Percentiles rank a stretch among this genome's conserved stretches.
Conservation (phyloP, 1,140 invertebrate species). For the Sesamia nonagrioides region DNA sequence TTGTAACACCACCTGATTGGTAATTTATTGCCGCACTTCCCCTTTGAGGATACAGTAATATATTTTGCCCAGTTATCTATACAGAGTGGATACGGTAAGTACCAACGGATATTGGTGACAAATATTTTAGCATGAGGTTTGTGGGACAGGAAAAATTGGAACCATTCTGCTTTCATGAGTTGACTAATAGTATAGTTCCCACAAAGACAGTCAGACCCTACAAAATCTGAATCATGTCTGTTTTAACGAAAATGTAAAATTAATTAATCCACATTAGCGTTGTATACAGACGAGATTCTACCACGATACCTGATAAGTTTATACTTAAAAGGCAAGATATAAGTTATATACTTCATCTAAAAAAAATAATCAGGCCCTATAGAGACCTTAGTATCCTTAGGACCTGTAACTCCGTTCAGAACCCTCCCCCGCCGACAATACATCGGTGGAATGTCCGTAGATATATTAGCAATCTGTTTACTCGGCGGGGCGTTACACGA, state of each 20-base stretch:
- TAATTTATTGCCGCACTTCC: conserved; percentile 58
- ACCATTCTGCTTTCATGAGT: not conserved
- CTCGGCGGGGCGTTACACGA: conserved; percentile 65
- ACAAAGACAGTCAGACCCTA: not conserved
- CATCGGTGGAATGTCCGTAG: conserved; percentile 50
- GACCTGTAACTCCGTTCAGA: conserved; percentile 16
- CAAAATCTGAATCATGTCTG: not conserved
- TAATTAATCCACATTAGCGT: too few relatives aligned
- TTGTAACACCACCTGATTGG: conserved; percentile 63
- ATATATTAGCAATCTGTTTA: conserved; percentile 68
- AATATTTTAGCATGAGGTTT: conserved; percentile 39
- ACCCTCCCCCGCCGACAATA: conserved; percentile 36
- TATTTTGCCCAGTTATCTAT: conserved; percentile 34
- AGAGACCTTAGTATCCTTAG: conserved; percentile 1
- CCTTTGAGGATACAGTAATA: conserved; percentile 31
- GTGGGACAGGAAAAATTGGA: not conserved
- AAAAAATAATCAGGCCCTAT: conserved; percentile 5
- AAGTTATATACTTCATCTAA: not conserved
- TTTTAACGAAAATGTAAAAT: not conserved
- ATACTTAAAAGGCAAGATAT: too few relatives aligned
- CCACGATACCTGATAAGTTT: too few relatives aligned
- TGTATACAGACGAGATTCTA: too few relatives aligned
- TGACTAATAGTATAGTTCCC: too few relatives aligned
- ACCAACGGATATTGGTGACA: conserved; percentile 26
- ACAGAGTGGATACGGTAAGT: conserved; percentile 25